Percentiles rank a stretch among this genome's conserved stretches.
Conservation (phyloP, 2,888 invertebrate genomes). For the Nezara viridula region DNA sequence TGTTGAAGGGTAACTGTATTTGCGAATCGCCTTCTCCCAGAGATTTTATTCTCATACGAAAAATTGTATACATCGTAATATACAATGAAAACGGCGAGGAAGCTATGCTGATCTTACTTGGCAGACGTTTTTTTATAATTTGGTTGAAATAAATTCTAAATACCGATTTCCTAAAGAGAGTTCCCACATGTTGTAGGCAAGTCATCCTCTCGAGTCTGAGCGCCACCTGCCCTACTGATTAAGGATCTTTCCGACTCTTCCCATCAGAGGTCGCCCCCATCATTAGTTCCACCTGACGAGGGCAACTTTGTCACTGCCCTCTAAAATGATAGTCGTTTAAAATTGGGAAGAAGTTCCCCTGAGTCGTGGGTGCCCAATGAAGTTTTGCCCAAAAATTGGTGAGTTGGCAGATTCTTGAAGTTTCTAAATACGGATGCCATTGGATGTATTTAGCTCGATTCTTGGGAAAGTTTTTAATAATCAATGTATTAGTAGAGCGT, state of each 20-base stretch:
- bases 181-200: not conserved
- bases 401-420: not conserved
- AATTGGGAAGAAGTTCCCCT: not conserved
- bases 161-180: no score
- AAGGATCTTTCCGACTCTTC: not conserved
- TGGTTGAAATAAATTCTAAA: no score
- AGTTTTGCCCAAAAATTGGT: not conserved
- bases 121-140: no score
- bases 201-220: not conserved
- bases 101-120: no score
- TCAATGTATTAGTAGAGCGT: not conserved
- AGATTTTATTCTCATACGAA: no score
- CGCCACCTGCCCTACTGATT: not conserved
- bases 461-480: not conserved
- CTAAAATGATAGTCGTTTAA: not conserved
- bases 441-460: not conserved
- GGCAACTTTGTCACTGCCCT: not conserved
- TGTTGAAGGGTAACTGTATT: no score
- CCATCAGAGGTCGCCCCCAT: not conserved
- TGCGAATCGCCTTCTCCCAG: no score
- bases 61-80: no score
- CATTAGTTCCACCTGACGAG: not conserved
- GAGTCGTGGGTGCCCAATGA: not conserved
- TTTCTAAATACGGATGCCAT: not conserved
- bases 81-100: no score